A percentile compares a stretch with the other conserved stretches of the same genome.
These are phyloP conservation scores for Nomada lathburiana DNA, from an alignment of 2,888 invertebrate genomes.

Conservation along the genomic window DNA sequence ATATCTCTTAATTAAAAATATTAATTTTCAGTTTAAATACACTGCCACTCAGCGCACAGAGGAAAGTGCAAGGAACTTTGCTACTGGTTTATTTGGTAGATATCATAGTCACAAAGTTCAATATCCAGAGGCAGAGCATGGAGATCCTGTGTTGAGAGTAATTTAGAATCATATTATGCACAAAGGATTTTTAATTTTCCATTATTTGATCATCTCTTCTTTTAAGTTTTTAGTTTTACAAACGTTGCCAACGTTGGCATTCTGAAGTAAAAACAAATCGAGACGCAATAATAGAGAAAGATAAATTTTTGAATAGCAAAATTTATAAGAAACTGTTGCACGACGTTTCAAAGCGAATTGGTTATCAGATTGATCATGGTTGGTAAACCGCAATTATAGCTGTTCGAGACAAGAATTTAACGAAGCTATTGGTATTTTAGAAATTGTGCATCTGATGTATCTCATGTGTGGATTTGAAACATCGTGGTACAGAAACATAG, in stretches of 20 bases:
- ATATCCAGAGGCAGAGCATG: slow-evolving; percentile 88
- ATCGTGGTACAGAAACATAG: slow-evolving; percentile 88
- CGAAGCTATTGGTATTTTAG: slow-evolving; percentile 81
- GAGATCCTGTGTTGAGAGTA: slow-evolving; percentile 89
- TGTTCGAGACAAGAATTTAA: background rate
- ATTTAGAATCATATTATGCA: slow-evolving; percentile 50
- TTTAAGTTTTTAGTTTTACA: slow-evolving; percentile 89
- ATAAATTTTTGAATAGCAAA: slow-evolving; percentile 85
- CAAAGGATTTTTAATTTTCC: background rate
- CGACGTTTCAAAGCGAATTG: slow-evolving; percentile 87
- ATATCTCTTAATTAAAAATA: background rate
- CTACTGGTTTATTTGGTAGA: slow-evolving; percentile 90
- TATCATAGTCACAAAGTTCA: slow-evolving; percentile 87
- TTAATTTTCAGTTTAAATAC: slow-evolving; percentile 88
- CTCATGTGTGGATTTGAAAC: slow-evolving; percentile 92
- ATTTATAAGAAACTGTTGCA: slow-evolving; percentile 87
- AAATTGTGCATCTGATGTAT: slow-evolving; percentile 88
- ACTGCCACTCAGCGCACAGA: slow-evolving; percentile 91
- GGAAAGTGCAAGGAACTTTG: slow-evolving; percentile 91
- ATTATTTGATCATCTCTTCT: slow-evolving; percentile 20
- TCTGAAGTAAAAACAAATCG: slow-evolving; percentile 89
- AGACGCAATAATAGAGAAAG: slow-evolving; percentile 86
- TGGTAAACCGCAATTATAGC: slow-evolving; percentile 10
- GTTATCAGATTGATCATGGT: slow-evolving; percentile 85
- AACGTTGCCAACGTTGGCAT: slow-evolving; percentile 90